Evolutionary conservation across 2,888 invertebrate genomes (phyloP).

Genomic region (Netelia fuscicornis): DNA sequence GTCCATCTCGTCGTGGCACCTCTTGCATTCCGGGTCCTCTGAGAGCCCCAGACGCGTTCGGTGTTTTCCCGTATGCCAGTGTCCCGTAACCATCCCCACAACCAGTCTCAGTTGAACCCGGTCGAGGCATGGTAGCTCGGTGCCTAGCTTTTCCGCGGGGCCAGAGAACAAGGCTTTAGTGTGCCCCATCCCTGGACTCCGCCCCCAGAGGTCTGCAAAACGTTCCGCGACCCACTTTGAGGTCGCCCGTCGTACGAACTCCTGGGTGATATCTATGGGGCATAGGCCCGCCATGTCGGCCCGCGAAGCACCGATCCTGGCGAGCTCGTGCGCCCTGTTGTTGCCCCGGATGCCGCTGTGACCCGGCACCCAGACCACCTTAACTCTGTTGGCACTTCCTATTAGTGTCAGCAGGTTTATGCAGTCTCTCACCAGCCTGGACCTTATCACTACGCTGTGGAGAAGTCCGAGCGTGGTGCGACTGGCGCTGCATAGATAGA

Average conservation of each 20-base stretch:
- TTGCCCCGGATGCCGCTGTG: constrained; percentile 31
- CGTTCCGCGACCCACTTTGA: constrained; percentile 2
- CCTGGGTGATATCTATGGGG: not conserved
- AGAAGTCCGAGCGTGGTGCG: constrained; percentile 9
- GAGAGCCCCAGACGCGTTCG: constrained; percentile 3
- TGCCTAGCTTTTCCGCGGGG: constrained; percentile 31
- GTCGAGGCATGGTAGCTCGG: constrained; percentile 12
- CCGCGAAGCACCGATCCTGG: constrained; percentile 9
- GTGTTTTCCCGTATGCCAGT: constrained; percentile 33
- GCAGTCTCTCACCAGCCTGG: not conserved
- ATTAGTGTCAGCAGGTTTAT: not conserved
- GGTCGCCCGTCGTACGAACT: not conserved
- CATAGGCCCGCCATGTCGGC: not conserved
- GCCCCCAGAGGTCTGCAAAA: not conserved
- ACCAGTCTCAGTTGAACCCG: constrained; percentile 4
- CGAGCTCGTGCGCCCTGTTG: constrained; percentile 1
- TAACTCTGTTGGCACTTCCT: constrained; percentile 6
- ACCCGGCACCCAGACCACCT: constrained; percentile 33
- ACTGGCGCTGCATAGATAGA: constrained; percentile 57
- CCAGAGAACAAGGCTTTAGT: constrained; percentile 32
- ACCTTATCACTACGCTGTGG: not conserved
- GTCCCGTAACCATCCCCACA: constrained; percentile 37
- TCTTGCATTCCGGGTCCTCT: constrained; percentile 7
- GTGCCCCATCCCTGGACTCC: constrained; percentile 4
- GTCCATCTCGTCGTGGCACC: constrained; percentile 16